Evolutionary conservation across 2,797 vertebrate species (phyloP), one percentile per base, ranked within the genome.

Genomic region (Toxotes lorentzi): DNA sequence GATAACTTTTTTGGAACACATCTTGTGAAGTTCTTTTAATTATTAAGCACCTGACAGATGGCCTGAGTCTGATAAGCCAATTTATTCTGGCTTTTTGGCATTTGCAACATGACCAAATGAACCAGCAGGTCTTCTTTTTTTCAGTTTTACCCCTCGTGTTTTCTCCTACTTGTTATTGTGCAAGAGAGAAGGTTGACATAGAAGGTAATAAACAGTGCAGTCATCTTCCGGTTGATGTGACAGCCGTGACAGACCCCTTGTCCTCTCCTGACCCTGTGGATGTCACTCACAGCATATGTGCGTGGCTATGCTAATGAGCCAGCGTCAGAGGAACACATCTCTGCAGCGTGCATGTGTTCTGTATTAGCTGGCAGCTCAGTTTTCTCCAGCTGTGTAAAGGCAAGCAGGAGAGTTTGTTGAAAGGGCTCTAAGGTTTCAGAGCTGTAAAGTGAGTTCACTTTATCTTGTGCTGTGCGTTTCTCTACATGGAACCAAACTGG

Each of bases 11-110:
- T 76, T 73, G 30, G 70, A 85, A 75, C 72, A 82, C 70, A 76
- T 85, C 76, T 81, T 72, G 50, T 58, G 62, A 87, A 78, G 43
- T 81, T 70, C 21, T 72, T 79, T 89, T 85, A 88, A 88, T 93
- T 81, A 88, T 91, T 87, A 78, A 89, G 24, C 50, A 45, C 64
- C 79, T 88, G 86, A 84, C 89, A 89, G 86, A 84, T 89, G 84
- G 78, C 48, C 63, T 51, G 56, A 3, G 35, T 70, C 83, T 86
- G 67, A 87, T 83, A 64, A 73, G 81, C 57, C 83, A 80, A 87
- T 90, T 90, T 81, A 88, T 78, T 86, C 68, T 82, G 81, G 53
- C 71, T 64, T 85, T 50, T 70, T 76, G 62, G 30, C 40, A 1
- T 79, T 53, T 74, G 67, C 30, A 81, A 69, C 59, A 34, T 40